Evolutionary conservation across 92 coral and sea anemone genomes (phyloP).

Genomic region (Porites cylindrica): DNA sequence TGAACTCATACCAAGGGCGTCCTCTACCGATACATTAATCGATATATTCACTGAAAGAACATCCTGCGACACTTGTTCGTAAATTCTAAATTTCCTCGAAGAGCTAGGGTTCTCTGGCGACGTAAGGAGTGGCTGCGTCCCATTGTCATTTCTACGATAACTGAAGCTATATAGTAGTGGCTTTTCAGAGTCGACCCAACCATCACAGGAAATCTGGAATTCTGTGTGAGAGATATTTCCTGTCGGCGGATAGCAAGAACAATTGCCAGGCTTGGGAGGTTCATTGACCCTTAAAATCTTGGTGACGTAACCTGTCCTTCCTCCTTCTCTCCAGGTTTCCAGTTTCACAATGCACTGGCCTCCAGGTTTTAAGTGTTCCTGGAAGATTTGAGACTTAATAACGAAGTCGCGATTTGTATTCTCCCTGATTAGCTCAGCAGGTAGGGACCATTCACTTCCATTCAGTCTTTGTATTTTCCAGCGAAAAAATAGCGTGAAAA

Average conservation of each 20-base stretch:
- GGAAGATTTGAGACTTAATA: slow-evolving; percentile 15
- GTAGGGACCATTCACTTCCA: slow-evolving; percentile 4
- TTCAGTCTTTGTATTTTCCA: slow-evolving; percentile 4
- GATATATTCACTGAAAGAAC: not conserved
- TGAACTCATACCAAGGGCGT: slow-evolving; percentile 33
- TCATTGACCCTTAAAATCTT: slow-evolving; percentile 43
- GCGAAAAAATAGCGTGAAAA: not conserved
- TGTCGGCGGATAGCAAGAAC: slow-evolving; percentile 56
- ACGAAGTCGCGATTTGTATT: not conserved
- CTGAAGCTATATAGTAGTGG: slow-evolving; percentile 74
- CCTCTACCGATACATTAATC: slow-evolving; percentile 25
- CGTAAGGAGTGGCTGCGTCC: slow-evolving; percentile 15
- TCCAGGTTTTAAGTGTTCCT: slow-evolving; percentile 31
- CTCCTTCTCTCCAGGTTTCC: slow-evolving; percentile 50
- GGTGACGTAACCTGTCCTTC: slow-evolving; percentile 42
- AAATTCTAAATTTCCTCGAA: slow-evolving; percentile 18
- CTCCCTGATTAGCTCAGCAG: slow-evolving; percentile 10
- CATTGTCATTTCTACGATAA: slow-evolving; percentile 41
- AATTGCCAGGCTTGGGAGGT: slow-evolving; percentile 72
- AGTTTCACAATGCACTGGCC: slow-evolving; percentile 22
- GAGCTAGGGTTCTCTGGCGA: slow-evolving; percentile 24
- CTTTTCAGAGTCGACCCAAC: slow-evolving; percentile 78
- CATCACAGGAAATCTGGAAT: slow-evolving; percentile 66
- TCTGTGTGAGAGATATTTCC: slow-evolving; percentile 74
- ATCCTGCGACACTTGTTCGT: slow-evolving; percentile 3